These are phyloP conservation scores for Rhinopomastus cyanomelas DNA, from an alignment of 2,113 vertebrate species.

Conservation along the genomic window DNA sequence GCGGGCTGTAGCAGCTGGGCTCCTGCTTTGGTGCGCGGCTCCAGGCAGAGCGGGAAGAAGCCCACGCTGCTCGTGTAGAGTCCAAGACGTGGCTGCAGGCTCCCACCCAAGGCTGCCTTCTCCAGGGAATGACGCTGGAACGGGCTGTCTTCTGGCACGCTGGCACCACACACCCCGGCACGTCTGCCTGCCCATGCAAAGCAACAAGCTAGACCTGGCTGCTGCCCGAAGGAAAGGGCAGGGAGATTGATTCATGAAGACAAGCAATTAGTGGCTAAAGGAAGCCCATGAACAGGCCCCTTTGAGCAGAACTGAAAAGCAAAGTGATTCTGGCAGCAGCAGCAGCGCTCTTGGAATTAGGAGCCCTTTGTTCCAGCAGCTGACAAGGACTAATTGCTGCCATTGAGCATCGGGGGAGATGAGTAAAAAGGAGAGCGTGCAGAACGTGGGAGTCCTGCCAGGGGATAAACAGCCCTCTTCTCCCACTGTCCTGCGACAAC, in stretches of 20 bases:
- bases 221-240: background rate
- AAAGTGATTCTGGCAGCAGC: background rate
- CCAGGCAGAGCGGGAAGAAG: background rate
- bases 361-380: slow-evolving; percentile 6
- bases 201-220: background rate
- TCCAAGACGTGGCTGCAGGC: background rate
- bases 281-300: background rate
- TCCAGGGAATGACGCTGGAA: background rate
- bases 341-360: background rate
- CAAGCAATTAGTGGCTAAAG: background rate
- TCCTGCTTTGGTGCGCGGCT: background rate
- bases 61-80: background rate
- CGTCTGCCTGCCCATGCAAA: background rate
- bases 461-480: background rate
- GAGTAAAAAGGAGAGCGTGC: background rate
- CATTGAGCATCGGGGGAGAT: background rate
- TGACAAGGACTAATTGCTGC: slow-evolving; percentile 17
- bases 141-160: background rate
- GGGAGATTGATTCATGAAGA: background rate
- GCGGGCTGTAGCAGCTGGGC: background rate
- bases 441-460: background rate
- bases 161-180: background rate
- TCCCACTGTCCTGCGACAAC: background rate
- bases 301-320: background rate
- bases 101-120: background rate